Percentiles rank a stretch among this genome's conserved stretches.
Evolutionary conservation across 92 coral and sea anemone genomes (phyloP).

Genomic region (Zoanthus solanderi): DNA sequence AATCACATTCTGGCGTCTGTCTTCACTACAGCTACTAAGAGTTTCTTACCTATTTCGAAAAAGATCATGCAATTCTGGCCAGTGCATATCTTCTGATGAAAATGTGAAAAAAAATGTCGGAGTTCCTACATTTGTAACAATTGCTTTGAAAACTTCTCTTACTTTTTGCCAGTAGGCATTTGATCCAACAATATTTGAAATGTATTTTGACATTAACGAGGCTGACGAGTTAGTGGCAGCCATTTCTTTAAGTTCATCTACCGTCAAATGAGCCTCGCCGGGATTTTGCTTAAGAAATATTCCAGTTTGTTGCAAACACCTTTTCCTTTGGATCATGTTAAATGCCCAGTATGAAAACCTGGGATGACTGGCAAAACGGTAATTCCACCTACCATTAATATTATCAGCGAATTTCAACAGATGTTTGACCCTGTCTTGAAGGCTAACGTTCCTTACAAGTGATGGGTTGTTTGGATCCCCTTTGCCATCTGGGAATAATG

Average conservation of each 20-base stretch:
- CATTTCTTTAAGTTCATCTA: constrained; percentile 58
- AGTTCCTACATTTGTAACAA: constrained; percentile 24
- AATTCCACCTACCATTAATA: neutral
- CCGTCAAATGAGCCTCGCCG: neutral
- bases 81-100: too few relatives aligned
- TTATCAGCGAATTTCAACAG: neutral
- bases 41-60: constrained; percentile 14
- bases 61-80: neutral
- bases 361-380: neutral
- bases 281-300: constrained; percentile 1
- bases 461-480: constrained; percentile 3
- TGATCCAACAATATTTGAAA: neutral
- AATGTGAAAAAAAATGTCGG: constrained; percentile 61
- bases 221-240: constrained; percentile 30
- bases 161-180: too few relatives aligned
- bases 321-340: constrained; percentile 57
- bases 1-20: too few relatives aligned
- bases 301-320: constrained; percentile 55
- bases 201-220: constrained; percentile 23
- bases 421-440: constrained; percentile 7
- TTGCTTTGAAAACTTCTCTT: too few relatives aligned
- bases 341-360: too few relatives aligned
- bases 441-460: neutral
- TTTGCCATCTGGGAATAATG: neutral
- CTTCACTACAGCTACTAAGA: neutral